Evolutionary conservation across 2,888 invertebrate species (phyloP).

Genomic region (Tuta absoluta): DNA sequence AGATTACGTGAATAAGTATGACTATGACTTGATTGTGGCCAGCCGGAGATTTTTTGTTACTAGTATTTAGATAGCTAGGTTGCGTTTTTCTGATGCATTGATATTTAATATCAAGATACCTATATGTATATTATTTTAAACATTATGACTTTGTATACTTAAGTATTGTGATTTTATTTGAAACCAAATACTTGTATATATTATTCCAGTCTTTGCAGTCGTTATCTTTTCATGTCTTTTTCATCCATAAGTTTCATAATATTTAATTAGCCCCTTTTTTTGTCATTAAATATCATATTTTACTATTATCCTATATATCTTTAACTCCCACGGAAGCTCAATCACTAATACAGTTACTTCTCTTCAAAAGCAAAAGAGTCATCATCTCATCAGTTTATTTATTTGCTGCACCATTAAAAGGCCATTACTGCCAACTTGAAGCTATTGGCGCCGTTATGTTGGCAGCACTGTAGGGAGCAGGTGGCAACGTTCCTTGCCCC

Average conservation of each 20-base stretch:
- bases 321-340: conserved; percentile 10
- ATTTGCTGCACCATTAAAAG: conserved; percentile 35
- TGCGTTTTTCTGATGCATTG: background rate
- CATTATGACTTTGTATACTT: no score
- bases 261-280: no score
- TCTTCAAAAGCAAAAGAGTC: conserved; percentile 20
- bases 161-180: no score
- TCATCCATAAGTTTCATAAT: background rate
- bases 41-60: conserved; percentile 28
- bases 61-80: conserved; percentile 3
- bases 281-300: background rate
- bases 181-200: background rate
- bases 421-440: conserved; percentile 22
- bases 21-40: conserved; percentile 25
- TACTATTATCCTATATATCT: background rate
- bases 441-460: conserved; percentile 41
- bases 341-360: conserved; percentile 17
- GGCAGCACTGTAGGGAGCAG: conserved; percentile 23
- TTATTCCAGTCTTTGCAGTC: background rate
- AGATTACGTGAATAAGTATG: conserved; percentile 29
- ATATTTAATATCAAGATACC: background rate
- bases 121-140: no score
- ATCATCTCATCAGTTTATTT: conserved; percentile 25
- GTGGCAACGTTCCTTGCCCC: conserved; percentile 37
- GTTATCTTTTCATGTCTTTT: background rate